Evolutionary conservation across 2,113 vertebrate species (phyloP).

Genomic region (Larimichthys crocea): DNA sequence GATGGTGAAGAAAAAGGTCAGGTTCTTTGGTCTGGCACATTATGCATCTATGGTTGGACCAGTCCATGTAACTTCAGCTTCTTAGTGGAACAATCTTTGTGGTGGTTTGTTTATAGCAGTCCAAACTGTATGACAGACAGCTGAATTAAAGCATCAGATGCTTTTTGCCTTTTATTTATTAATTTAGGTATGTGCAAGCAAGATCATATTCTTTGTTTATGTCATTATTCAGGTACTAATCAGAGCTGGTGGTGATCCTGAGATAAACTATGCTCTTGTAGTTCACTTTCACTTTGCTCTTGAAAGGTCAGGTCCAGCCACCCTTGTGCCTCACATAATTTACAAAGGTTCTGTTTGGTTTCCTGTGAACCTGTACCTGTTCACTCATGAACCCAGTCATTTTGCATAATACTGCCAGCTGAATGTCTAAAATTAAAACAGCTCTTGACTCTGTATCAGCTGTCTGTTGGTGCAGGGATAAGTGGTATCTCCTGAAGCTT

Average conservation of each 20-base stretch:
- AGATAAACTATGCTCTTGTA: not conserved
- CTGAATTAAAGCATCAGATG: not conserved
- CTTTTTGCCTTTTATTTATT: not conserved
- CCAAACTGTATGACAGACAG: not conserved
- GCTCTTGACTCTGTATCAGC: slow-evolving; percentile 2
- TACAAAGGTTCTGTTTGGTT: not conserved
- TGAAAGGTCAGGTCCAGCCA: not conserved
- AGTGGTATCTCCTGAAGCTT: slow-evolving; percentile 55
- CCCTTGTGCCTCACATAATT: not conserved
- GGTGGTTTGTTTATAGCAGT: not conserved
- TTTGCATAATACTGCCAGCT: not conserved
- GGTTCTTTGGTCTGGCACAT: not conserved
- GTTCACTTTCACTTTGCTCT: not conserved
- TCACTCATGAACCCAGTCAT: not conserved
- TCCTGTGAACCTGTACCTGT: not conserved
- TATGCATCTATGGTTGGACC: not conserved
- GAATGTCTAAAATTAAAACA: not conserved
- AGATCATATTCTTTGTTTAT: not conserved
- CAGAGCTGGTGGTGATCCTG: not conserved
- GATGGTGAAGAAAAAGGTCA: slow-evolving; percentile 6
- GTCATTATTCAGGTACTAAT: not conserved
- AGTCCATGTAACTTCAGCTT: not conserved
- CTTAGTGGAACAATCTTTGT: not conserved
- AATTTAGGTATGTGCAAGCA: not conserved
- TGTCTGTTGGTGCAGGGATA: slow-evolving; percentile 36